Conservation (phyloP, 2,797 vertebrate species). For the Ataeniobius toweri region DNA sequence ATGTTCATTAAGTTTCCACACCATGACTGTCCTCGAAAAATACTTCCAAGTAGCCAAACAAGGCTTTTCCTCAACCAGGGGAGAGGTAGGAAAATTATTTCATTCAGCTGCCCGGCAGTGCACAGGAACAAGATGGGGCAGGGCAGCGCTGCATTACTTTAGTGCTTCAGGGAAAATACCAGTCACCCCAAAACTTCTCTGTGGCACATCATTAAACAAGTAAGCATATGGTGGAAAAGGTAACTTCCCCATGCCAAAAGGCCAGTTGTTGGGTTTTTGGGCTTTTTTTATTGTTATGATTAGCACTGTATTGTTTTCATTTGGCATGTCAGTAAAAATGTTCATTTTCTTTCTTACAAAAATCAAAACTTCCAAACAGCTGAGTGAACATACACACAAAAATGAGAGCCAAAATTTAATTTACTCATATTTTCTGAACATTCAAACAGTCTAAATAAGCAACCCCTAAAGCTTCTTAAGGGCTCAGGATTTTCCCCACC, state of each 20-base stretch:
- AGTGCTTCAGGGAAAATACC: background rate
- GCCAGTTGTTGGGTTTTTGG: no score
- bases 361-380: constrained; percentile 45
- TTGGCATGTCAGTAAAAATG: background rate
- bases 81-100: background rate
- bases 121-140: background rate
- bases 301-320: background rate
- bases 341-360: constrained; percentile 13
- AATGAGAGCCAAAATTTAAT: constrained; percentile 52
- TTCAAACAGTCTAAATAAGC: constrained; percentile 45
- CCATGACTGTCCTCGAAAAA: background rate
- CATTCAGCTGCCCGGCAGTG: background rate
- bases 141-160: background rate
- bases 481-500: constrained; percentile 55
- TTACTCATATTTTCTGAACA: constrained; percentile 64
- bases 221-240: background rate
- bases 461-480: constrained; percentile 67
- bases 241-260: no score
- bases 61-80: background rate
- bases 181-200: background rate
- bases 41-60: background rate
- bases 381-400: constrained; percentile 32
- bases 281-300: background rate
- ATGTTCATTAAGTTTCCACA: background rate
- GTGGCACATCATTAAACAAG: background rate